These are phyloP conservation scores for Laothoe populi DNA, from an alignment of 2,888 invertebrate species.

Conservation along the genomic window DNA sequence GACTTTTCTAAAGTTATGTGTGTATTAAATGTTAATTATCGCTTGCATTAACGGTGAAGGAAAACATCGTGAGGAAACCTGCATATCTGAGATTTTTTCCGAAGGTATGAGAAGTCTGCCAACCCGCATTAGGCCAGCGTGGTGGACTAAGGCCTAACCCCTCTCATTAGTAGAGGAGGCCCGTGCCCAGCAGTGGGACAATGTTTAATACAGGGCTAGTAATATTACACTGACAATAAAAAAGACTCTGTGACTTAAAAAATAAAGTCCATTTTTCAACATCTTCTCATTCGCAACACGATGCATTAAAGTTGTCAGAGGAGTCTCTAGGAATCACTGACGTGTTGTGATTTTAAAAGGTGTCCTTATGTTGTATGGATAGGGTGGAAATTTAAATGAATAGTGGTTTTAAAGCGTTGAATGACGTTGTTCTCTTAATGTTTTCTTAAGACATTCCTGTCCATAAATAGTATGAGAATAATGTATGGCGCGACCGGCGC, in stretches of 20 bases:
- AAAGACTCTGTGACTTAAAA: slow-evolving; percentile 28
- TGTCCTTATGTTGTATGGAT: slow-evolving; percentile 31
- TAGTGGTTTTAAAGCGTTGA: slow-evolving; percentile 16
- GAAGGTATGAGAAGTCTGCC: too few relatives aligned
- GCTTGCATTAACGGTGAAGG: too few relatives aligned
- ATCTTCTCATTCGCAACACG: background rate
- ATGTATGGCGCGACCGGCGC: slow-evolving; percentile 37
- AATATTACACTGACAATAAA: slow-evolving; percentile 14
- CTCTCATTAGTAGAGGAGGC: too few relatives aligned
- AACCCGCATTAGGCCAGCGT: too few relatives aligned
- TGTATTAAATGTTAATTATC: too few relatives aligned
- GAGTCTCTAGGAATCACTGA: slow-evolving; percentile 15
- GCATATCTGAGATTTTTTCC: too few relatives aligned
- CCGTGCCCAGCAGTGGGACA: too few relatives aligned
- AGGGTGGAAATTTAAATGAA: slow-evolving; percentile 45
- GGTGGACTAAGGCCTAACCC: too few relatives aligned
- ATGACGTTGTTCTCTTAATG: slow-evolving; percentile 52
- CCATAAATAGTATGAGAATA: slow-evolving; percentile 67
- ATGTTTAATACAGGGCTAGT: too few relatives aligned
- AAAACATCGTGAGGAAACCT: too few relatives aligned
- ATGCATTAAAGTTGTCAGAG: slow-evolving; percentile 7
- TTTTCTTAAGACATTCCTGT: slow-evolving; percentile 77
- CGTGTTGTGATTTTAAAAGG: background rate
- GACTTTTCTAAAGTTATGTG: too few relatives aligned
- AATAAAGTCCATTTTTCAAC: slow-evolving; percentile 16